These are phyloP conservation scores for Columba livia DNA, from an alignment of 2,113 vertebrate genomes.

Conservation along the genomic window DNA sequence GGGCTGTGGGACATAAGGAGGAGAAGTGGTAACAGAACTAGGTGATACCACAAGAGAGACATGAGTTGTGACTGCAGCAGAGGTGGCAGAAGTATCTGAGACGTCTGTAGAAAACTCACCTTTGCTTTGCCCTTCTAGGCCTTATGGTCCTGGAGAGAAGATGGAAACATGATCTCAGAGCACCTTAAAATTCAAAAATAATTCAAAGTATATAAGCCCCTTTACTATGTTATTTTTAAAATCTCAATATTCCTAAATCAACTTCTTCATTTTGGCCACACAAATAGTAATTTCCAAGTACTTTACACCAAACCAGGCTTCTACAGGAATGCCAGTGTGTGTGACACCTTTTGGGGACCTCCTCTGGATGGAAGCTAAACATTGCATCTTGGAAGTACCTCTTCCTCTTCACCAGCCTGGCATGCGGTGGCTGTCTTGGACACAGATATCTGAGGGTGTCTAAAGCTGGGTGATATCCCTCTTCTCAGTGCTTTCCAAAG, in stretches of 20 bases:
- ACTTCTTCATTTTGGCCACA: background rate
- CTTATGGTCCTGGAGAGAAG: background rate
- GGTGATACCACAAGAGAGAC: accelerated
- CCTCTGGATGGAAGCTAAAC: background rate
- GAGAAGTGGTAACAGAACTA: background rate
- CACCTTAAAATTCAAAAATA: background rate
- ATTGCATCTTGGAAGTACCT: background rate
- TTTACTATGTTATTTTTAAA: background rate
- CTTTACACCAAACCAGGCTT: background rate
- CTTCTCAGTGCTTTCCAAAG: background rate
- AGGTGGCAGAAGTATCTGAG: background rate
- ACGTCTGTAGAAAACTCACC: accelerated
- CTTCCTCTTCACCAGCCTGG: background rate
- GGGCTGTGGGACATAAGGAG: background rate
- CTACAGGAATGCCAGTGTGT: background rate
- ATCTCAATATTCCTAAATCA: background rate
- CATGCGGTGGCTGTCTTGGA: background rate
- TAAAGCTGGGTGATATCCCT: background rate
- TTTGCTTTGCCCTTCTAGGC: background rate
- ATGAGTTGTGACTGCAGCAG: accelerated
- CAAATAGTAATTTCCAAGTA: background rate
- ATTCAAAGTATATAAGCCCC: background rate
- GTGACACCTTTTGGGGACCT: background rate
- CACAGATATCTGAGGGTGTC: background rate
- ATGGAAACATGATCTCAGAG: background rate